Evolutionary conservation across 2,888 invertebrate species (phyloP).

Genomic region (Octodonta nipae): DNA sequence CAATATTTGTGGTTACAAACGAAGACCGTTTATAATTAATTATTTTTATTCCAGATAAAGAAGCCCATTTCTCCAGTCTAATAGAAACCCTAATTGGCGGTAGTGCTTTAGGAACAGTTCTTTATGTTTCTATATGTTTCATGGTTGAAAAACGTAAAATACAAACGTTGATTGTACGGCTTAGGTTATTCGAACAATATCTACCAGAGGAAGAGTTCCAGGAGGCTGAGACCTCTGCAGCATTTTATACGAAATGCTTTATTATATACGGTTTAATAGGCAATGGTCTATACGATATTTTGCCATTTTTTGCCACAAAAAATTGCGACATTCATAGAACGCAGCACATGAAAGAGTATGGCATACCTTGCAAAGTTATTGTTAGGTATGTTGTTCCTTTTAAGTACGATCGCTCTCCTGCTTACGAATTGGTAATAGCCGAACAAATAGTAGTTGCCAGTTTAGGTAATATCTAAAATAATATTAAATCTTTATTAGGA

Average conservation of each 20-base stretch:
- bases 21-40: too few species aligned
- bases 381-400: conserved; percentile 16
- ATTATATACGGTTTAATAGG: conserved; percentile 17
- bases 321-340: conserved; percentile 14
- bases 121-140: conserved; percentile 14
- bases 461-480: too few species aligned
- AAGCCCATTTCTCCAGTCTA: conserved; percentile 9
- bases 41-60: conserved; percentile 13
- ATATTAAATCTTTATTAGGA: too few species aligned
- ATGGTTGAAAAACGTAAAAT: conserved; percentile 12
- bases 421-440: conserved; percentile 12
- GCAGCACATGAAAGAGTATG: conserved; percentile 15
- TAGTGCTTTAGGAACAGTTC: conserved; percentile 11
- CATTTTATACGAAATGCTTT: conserved; percentile 15
- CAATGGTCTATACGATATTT: conserved; percentile 14
- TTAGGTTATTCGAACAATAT: conserved; percentile 12
- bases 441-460: conserved; percentile 14
- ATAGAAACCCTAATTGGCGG: conserved; percentile 12
- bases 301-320: conserved; percentile 15
- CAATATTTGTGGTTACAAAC: too few species aligned
- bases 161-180: conserved; percentile 9
- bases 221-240: conserved; percentile 12
- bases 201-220: conserved; percentile 6
- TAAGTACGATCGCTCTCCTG: conserved; percentile 14
- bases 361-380: conserved; percentile 18